Conservation (phyloP, 2,797 vertebrate species). For the Euphonia xanthogaster region DNA sequence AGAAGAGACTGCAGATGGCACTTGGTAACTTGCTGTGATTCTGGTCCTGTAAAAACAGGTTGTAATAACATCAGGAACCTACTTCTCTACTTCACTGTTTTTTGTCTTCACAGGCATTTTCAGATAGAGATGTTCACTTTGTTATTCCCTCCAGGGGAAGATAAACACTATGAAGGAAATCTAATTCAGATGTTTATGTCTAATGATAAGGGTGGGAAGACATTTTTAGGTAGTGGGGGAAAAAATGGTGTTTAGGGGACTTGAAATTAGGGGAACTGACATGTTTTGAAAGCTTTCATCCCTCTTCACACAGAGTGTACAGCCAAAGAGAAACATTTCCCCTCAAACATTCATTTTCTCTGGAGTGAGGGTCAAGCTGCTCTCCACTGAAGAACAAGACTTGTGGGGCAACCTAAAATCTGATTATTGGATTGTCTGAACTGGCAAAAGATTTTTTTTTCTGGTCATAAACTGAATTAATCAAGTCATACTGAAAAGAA, state of each 20-base stretch:
- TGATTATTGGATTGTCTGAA: background rate
- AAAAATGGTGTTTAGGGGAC: background rate
- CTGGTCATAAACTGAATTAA: background rate
- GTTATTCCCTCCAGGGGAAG: background rate
- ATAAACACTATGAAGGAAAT: background rate
- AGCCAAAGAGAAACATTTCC: background rate
- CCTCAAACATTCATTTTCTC: background rate
- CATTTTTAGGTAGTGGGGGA: background rate
- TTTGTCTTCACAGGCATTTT: background rate
- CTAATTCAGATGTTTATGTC: background rate
- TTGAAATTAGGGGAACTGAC: background rate
- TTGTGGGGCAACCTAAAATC: background rate
- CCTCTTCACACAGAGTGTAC: background rate
- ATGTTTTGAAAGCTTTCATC: background rate
- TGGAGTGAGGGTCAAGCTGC: background rate
- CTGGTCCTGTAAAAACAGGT: background rate
- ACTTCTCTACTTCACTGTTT: background rate
- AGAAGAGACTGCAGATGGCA: background rate
- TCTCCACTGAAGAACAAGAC: background rate
- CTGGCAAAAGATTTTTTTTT: background rate
- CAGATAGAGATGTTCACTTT: background rate
- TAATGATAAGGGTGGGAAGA: background rate
- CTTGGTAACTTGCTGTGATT: background rate
- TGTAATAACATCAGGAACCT: background rate
- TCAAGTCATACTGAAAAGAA: background rate